Evolutionary conservation across 2,888 invertebrate species (phyloP).

Genomic region (Apamea epomidion): DNA sequence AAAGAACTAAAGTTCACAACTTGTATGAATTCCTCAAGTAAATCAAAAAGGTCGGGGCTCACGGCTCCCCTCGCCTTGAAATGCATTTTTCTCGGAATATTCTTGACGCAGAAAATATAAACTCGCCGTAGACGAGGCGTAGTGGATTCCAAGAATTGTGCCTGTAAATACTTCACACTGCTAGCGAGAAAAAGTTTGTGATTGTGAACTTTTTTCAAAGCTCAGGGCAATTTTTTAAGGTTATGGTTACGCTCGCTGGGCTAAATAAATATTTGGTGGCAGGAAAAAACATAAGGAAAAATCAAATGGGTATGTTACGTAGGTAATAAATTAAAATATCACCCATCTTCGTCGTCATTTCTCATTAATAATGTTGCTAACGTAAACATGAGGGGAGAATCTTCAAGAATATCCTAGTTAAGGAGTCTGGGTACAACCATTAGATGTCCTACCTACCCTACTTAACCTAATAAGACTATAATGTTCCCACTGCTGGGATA

Average conservation of each 20-base stretch:
- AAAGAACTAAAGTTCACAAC: neutral
- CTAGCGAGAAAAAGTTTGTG: conserved; percentile 4
- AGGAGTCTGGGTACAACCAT: neutral
- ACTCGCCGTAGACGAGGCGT: neutral
- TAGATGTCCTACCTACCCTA: neutral
- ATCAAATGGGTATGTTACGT: neutral
- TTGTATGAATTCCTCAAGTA: conserved; percentile 10
- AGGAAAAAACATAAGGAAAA: neutral
- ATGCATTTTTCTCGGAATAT: conserved; percentile 25
- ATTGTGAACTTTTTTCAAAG: neutral
- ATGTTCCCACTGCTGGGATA: too few relatives aligned
- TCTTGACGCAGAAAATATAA: conserved; percentile 10
- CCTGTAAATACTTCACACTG: neutral
- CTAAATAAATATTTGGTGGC: neutral
- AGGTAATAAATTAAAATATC: neutral
- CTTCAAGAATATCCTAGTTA: too few relatives aligned
- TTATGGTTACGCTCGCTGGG: neutral
- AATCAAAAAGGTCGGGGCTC: neutral
- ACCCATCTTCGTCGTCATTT: neutral
- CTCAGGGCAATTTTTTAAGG: neutral
- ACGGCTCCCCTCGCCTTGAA: neutral
- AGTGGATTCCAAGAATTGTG: conserved; percentile 7
- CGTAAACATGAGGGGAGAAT: too few relatives aligned
- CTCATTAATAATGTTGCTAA: neutral
- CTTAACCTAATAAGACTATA: too few relatives aligned